Evolutionary conservation across 2,888 invertebrate genomes (phyloP).

Genomic region (Clostera curtula): DNA sequence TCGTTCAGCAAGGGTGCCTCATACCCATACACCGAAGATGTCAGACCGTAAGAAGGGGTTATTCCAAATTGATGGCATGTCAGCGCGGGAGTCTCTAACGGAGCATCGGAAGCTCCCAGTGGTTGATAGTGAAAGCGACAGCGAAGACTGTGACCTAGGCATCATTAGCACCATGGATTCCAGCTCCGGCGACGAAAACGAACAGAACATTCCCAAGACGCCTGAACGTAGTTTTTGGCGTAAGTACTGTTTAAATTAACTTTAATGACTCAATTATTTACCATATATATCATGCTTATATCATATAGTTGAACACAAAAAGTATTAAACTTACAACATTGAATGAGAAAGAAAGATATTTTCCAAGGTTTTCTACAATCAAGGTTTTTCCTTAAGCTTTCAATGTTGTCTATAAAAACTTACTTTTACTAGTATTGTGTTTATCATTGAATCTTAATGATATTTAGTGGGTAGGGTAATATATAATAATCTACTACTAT

Average conservation of each 20-base stretch:
- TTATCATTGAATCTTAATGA: too few relatives aligned
- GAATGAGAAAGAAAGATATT: too few relatives aligned
- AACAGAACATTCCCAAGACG: conserved; percentile 47
- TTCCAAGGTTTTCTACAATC: too few relatives aligned
- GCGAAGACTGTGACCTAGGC: conserved; percentile 72
- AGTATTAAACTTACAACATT: too few relatives aligned
- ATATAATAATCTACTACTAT: too few relatives aligned
- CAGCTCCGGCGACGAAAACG: conserved; percentile 63
- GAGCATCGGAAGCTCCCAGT: conserved; percentile 57
- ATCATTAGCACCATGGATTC: conserved; percentile 73
- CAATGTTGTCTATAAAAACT: too few relatives aligned
- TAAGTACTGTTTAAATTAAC: conserved; percentile 33
- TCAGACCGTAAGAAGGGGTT: conserved; percentile 78
- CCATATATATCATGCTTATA: too few relatives aligned
- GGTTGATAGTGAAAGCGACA: conserved; percentile 64
- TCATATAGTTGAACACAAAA: too few relatives aligned
- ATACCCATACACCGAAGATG: conserved; percentile 73
- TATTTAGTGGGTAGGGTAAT: too few relatives aligned
- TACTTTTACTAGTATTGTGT: too few relatives aligned
- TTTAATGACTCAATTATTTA: too few relatives aligned
- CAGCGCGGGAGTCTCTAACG: conserved; percentile 50
- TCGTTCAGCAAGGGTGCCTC: conserved; percentile 49
- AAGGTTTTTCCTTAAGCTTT: too few relatives aligned
- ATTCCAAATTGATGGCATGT: conserved; percentile 58
- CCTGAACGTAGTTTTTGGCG: conserved; percentile 51